Base-by-base conservation (phyloP, 2,113 vertebrate genomes). In the Fregata magnificens region DNA sequence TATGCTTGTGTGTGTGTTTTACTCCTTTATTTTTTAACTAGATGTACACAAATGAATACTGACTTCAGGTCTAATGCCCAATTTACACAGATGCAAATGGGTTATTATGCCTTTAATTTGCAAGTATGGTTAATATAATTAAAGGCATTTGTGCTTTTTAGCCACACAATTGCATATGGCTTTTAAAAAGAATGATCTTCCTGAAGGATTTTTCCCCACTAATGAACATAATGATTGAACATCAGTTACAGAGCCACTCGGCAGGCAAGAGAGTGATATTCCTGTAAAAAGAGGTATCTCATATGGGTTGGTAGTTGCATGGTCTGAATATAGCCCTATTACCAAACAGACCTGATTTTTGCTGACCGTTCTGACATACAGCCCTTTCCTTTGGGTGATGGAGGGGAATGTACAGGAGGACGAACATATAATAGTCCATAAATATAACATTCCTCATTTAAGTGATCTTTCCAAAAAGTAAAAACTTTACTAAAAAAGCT, bases 101-200 rank as follows among this genome's bases (percentile, higher is more conserved):
- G 25, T 91, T 91, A 79, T 95, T 95, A 72, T 73, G 83, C 53
- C 89, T 95, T 96, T 80, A 80, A 90, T 95, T 95, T 91, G 78
- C 74, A 88, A 95, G 62, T 81, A 34, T 38, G 74, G 78, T 65
- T 72, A 58, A 63, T 91, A 40, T 94, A 89, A 90, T 94, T 94
- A 91, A 93, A 95, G 59, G 42, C 34, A 74, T 91, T 96, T 94
- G 53, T 89, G 79, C 84, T 87, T 94, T 95, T 94, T 91, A 95
- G 93, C 40, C 89, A 82, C 73, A 77, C 49, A 82, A 66, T 62
- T 94, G 81, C 70, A 91, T 77, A 69, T 82, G 44, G 69, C 52
- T 76, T 84, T 88, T 42, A 36, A 56, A 77, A 92, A 74, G 70
- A 79, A 80, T 22, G 20, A 85, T 82, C 50, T 44, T 92, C 73